Conservation (phyloP, 2,888 invertebrate genomes). For the Xanthostigma xanthostigma region DNA sequence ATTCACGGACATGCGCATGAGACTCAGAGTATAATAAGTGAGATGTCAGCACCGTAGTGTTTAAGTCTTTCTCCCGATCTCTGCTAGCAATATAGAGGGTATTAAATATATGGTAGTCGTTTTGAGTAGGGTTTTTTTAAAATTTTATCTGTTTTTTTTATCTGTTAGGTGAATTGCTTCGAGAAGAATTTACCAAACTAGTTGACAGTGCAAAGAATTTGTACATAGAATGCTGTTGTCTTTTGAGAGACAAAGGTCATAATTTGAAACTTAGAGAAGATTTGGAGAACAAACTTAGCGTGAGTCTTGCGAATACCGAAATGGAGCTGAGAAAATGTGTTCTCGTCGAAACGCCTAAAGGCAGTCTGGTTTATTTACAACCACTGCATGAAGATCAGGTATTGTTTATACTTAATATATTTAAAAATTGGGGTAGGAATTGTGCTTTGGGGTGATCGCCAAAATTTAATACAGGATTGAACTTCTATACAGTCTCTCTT, state of each 20-base stretch:
- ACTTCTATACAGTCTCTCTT: too few relatives aligned
- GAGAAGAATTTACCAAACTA: conserved; percentile 62
- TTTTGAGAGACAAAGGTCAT: conserved; percentile 52
- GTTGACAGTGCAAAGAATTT: conserved; percentile 48
- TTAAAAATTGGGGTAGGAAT: too few relatives aligned
- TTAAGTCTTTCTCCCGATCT: too few relatives aligned
- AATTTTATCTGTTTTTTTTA: not conserved
- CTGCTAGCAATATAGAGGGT: too few relatives aligned
- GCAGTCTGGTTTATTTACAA: conserved; percentile 41
- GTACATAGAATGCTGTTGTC: conserved; percentile 56
- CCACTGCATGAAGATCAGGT: conserved; percentile 36
- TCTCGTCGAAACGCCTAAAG: conserved; percentile 38
- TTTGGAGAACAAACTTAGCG: conserved; percentile 50
- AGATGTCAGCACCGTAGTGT: too few relatives aligned
- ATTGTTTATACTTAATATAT: conserved; percentile 9
- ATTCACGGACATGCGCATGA: too few relatives aligned
- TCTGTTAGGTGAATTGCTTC: conserved; percentile 25
- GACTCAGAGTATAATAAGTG: too few relatives aligned
- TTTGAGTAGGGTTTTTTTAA: not conserved
- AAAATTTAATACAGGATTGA: too few relatives aligned
- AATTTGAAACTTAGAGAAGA: conserved; percentile 48
- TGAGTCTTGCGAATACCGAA: conserved; percentile 52
- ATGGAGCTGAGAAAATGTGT: conserved; percentile 54
- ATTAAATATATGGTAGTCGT: too few relatives aligned
- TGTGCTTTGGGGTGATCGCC: too few relatives aligned